phyloP scores from a whole-genome alignment of 1,140 invertebrate species.

The Bemisia tabaci region DNA sequence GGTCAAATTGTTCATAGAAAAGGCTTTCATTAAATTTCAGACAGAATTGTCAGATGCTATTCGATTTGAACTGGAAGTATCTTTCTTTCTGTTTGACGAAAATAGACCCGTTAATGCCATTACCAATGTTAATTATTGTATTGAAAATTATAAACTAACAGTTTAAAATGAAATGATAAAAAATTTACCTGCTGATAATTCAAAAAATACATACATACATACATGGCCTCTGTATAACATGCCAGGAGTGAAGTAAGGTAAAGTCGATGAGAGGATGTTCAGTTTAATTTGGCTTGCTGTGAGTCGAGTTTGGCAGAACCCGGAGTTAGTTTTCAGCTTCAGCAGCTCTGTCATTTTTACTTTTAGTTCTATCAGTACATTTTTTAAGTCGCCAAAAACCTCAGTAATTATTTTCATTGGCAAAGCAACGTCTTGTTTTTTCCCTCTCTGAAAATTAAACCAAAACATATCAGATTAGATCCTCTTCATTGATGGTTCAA shows the following conservation, averaged over 20 bases:
- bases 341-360: constrained; percentile 29
- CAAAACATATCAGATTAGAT: too few relatives aligned
- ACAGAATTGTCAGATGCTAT: too few relatives aligned
- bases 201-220: constrained; percentile 20
- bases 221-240: constrained; percentile 37
- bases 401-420: constrained; percentile 4
- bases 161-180: constrained; percentile 5
- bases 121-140: too few relatives aligned
- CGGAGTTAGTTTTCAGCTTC: constrained; percentile 26
- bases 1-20: too few relatives aligned
- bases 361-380: constrained; percentile 25
- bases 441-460: constrained; percentile 6
- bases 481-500: too few relatives aligned
- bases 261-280: constrained; percentile 36
- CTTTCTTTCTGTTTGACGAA: too few relatives aligned
- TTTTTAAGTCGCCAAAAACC: constrained; percentile 14
- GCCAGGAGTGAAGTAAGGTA: constrained; percentile 41
- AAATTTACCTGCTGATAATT: background rate
- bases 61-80: too few relatives aligned
- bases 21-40: too few relatives aligned
- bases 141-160: too few relatives aligned
- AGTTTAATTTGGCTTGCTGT: constrained; percentile 34
- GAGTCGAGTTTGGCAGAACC: constrained; percentile 38
- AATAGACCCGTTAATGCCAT: too few relatives aligned
- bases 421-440: background rate